These are phyloP conservation scores for Drosophila yakuba DNA, from an alignment of 1,140 invertebrate genomes.

Conservation along the genomic window DNA sequence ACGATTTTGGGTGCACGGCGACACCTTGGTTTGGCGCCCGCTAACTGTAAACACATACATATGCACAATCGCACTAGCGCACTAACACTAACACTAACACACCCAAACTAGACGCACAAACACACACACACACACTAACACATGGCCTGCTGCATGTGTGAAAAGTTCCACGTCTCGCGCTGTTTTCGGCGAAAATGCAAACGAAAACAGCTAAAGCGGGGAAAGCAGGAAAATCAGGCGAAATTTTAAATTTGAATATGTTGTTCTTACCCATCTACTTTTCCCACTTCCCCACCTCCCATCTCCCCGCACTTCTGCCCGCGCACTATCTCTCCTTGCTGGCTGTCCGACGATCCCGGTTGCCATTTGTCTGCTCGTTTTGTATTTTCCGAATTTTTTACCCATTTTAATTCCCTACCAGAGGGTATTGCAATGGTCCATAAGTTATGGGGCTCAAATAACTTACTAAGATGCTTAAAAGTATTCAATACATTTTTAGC, in stretches of 20 bases:
- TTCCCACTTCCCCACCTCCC: neutral
- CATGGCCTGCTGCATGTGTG: constrained; percentile 60
- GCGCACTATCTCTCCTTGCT: constrained; percentile 15
- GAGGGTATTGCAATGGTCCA: neutral
- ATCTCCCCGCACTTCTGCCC: neutral
- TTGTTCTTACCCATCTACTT: constrained; percentile 64
- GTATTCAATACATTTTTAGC: neutral
- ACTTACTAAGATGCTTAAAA: too few species aligned
- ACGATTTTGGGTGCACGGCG: constrained; percentile 80
- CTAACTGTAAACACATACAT: constrained; percentile 81
- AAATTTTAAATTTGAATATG: constrained; percentile 81
- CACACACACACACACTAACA: neutral
- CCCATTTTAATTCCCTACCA: neutral
- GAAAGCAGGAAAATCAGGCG: constrained; percentile 57
- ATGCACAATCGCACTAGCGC: constrained; percentile 30
- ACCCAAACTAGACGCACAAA: constrained; percentile 21
- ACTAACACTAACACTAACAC: constrained; percentile 32
- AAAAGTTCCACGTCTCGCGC: constrained; percentile 75
- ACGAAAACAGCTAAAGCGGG: constrained; percentile 48
- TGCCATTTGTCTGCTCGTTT: constrained; percentile 57
- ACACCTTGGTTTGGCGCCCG: constrained; percentile 82
- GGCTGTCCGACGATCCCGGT: constrained; percentile 36
- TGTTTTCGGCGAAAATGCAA: constrained; percentile 78
- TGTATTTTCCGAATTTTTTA: constrained; percentile 17
- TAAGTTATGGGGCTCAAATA: too few species aligned